These are phyloP conservation scores for Rosalia funebris DNA, from an alignment of 2,888 invertebrate species.

Conservation along the genomic window DNA sequence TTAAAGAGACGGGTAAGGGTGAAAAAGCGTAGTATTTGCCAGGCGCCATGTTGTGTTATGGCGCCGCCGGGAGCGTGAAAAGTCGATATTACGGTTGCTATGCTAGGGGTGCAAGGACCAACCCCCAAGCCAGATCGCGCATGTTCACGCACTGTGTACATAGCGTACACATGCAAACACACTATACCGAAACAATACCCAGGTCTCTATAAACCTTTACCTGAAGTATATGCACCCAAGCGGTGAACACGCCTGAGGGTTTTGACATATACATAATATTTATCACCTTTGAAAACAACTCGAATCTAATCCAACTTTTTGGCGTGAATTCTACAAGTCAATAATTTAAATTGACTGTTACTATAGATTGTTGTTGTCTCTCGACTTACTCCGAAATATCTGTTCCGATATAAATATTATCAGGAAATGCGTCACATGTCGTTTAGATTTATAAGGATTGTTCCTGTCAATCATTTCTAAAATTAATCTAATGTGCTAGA, in stretches of 20 bases:
- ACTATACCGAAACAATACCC: constrained; percentile 23
- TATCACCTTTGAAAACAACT: too few relatives aligned
- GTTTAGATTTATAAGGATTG: background rate
- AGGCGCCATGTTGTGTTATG: constrained; percentile 51
- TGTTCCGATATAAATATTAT: background rate
- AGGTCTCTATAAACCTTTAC: constrained; percentile 8
- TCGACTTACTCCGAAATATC: background rate
- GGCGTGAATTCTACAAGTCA: too few relatives aligned
- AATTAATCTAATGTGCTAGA: background rate
- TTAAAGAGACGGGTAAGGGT: constrained; percentile 10
- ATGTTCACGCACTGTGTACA: constrained; percentile 50
- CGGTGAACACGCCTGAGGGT: constrained; percentile 3
- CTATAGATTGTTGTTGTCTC: background rate
- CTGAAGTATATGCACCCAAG: constrained; percentile 19
- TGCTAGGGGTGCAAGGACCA: constrained; percentile 52
- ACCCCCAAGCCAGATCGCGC: constrained; percentile 52
- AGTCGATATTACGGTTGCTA: constrained; percentile 58
- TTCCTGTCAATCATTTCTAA: background rate
- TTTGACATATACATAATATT: too few relatives aligned
- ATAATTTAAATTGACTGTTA: too few relatives aligned
- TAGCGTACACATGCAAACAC: constrained; percentile 42
- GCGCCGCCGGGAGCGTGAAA: constrained; percentile 52
- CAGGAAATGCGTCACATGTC: background rate
- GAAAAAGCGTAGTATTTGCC: constrained; percentile 19
- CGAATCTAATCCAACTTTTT: too few relatives aligned